These are phyloP conservation scores for Rhabdomys dilectus DNA, from an alignment of 2,113 vertebrate genomes.

Conservation along the genomic window DNA sequence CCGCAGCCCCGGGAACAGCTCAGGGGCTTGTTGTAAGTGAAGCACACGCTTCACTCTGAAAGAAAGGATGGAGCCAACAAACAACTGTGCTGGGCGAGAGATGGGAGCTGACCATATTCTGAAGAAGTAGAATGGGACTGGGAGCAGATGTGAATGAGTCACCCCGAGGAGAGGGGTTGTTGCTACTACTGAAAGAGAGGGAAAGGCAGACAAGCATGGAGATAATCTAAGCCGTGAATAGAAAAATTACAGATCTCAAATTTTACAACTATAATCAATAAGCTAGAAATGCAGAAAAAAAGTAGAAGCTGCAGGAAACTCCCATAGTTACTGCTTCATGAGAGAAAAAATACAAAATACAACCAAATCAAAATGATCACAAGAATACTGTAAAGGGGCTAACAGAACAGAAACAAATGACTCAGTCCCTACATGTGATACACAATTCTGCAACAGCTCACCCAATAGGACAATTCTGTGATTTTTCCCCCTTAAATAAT, in stretches of 20 bases:
- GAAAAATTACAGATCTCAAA: not conserved
- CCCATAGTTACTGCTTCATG: not conserved
- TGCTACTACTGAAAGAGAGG: not conserved
- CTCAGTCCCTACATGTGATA: not conserved
- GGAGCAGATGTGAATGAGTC: not conserved
- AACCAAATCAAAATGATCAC: not conserved
- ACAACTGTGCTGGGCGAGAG: not conserved
- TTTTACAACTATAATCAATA: not conserved
- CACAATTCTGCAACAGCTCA: not conserved
- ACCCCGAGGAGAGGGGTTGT: not conserved
- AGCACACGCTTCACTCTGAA: not conserved
- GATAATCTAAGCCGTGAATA: not conserved
- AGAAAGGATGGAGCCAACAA: not conserved
- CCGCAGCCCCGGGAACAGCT: not conserved
- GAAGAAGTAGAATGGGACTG: not conserved
- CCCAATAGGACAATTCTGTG: not conserved
- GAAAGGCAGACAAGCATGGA: not conserved
- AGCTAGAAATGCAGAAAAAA: not conserved
- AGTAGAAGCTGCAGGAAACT: not conserved
- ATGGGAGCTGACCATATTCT: not conserved
- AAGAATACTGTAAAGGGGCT: not conserved
- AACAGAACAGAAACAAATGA: not conserved
- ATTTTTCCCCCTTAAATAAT: slow-evolving; percentile 39
- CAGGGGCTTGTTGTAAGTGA: not conserved
- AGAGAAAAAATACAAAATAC: not conserved